These are phyloP conservation scores for Heloderma charlesbogerti DNA, from an alignment of 2,113 vertebrate genomes.

Conservation along the genomic window DNA sequence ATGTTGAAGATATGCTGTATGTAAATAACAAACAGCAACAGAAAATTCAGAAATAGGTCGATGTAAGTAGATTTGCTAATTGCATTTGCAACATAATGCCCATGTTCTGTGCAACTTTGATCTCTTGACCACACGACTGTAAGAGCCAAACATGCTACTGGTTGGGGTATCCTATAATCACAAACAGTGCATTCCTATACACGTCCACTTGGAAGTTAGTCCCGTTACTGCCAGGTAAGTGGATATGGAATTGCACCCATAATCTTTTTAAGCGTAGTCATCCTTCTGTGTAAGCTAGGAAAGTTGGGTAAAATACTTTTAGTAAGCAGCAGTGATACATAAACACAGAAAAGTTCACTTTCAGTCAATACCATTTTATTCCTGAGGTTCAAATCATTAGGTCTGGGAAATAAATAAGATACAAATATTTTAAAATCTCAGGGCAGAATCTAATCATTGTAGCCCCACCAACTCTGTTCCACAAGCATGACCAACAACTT, in stretches of 20 bases:
- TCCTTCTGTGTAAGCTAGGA: not conserved
- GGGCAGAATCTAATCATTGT: no score
- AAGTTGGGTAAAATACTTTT: not conserved
- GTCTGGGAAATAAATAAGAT: fast-evolving
- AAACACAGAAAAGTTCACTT: constrained; percentile 36
- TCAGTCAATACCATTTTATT: not conserved
- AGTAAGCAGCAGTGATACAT: constrained; percentile 21
- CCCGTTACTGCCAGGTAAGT: not conserved
- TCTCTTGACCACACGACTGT: not conserved
- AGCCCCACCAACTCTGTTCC: no score
- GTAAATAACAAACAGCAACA: constrained; percentile 31
- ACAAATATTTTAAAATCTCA: not conserved
- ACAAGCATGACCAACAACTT: no score
- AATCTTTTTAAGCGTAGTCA: fast-evolving
- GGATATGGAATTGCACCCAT: not conserved
- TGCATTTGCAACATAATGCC: not conserved
- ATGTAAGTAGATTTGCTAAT: not conserved
- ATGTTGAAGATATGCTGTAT: constrained; percentile 12
- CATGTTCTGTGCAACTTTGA: not conserved
- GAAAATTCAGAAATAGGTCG: constrained; percentile 34
- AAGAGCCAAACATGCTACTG: not conserved
- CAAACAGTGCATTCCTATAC: not conserved
- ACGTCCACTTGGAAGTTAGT: not conserved
- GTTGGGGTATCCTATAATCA: constrained; percentile 3
- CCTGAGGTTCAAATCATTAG: not conserved